phyloP scores from a whole-genome alignment of 2,888 invertebrate genomes.

The Latheticus oryzae region DNA sequence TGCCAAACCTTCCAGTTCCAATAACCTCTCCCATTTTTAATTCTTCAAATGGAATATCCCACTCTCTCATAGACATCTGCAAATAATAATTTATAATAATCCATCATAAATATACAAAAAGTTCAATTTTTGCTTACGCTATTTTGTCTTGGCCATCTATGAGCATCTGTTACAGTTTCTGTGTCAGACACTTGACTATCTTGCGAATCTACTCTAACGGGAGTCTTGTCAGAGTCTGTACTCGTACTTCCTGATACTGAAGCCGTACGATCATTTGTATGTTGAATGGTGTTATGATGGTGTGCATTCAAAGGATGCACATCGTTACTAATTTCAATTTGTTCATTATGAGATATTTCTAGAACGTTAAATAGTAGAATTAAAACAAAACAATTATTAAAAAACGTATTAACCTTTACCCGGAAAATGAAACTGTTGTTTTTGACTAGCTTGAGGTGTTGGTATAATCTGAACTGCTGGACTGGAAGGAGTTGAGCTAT shows the following conservation, averaged over 20 bases:
- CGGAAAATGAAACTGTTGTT: conserved; percentile 83
- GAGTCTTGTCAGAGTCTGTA: conserved; percentile 83
- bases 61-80: conserved; percentile 90
- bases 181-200: conserved; percentile 81
- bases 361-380: conserved; percentile 2
- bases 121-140: conserved; percentile 71
- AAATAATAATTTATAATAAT: conserved; percentile 47
- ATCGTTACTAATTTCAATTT: conserved; percentile 69
- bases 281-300: conserved; percentile 69
- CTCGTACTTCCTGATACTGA: conserved; percentile 79
- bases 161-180: conserved; percentile 67
- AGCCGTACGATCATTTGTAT: conserved; percentile 78
- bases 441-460: conserved; percentile 63
- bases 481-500: conserved; percentile 95
- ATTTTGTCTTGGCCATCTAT: conserved; percentile 83
- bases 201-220: conserved; percentile 84
- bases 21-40: conserved; percentile 87
- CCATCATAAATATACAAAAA: neutral
- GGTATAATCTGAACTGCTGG: conserved; percentile 76
- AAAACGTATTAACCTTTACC: conserved; percentile 67
- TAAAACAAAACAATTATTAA: conserved; percentile 13
- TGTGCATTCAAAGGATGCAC: conserved; percentile 62
- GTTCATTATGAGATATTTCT: conserved; percentile 51
- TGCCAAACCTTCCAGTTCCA: conserved; percentile 93
- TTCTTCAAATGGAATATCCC: conserved; percentile 99